Evolutionary conservation across 92 coral and sea anemone genomes (phyloP), one percentile per base, ranked within the genome.

Genomic region (Phenganax subtilis): DNA sequence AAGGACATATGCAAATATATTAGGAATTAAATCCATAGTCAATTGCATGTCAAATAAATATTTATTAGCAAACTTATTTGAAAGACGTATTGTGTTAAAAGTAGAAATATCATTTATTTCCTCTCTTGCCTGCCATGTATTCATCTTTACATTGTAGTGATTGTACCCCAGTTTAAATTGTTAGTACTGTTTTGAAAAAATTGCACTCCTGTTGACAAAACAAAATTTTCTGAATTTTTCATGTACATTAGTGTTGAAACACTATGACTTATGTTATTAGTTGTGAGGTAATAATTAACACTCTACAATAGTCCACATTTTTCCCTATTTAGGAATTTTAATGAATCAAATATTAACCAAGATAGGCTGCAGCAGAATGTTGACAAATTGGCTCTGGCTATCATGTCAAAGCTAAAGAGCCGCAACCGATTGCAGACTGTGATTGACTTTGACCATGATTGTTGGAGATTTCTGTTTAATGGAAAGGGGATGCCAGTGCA

Each of bases 371-470:
- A 84, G 29, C 79, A 69, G n/a, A 81, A 84, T 75, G 76, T 55
- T 10, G 90, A 89, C 72, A 37, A 25, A 44, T 67, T 89, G 30
- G 75, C 71, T 14, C 56, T 80, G 60, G 85, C 85, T 31, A 60
- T 89, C 10, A 81, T 81, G 10, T 56, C 70, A 7, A 87, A 89
- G 68, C 59, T 89, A 14, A 89, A 89, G 69, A 67, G 84, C 63
- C 80, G 71, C 68, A 72, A 68, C 57, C 74, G 92, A 16, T 60
- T 83, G 37, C 88, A 85, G 25, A 63, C 85, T 8, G 44, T 82
- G 16, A 76, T 87, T 54, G 17, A 60, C 53, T 89, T 89, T 75
- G 75, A 85, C 70, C 90, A 87, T 87, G 92, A 89, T 59, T 80
- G 81, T 70, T 87, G 80, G 66, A 76, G 88, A 16, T 54, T 65